Evolutionary conservation across 2,113 vertebrate species (phyloP).

Genomic region (Pterocles gutturalis): DNA sequence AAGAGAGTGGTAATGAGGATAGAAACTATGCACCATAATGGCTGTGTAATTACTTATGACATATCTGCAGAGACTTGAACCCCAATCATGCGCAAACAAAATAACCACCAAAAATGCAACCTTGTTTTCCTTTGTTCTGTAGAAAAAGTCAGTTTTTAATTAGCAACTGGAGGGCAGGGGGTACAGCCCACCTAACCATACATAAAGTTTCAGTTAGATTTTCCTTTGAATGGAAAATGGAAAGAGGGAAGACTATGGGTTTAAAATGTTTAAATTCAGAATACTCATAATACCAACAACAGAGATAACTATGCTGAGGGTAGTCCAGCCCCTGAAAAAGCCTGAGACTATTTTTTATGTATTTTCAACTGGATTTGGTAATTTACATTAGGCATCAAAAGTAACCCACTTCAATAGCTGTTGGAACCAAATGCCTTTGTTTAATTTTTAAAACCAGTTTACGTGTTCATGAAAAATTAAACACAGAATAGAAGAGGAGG

Average conservation of each 20-base stretch:
- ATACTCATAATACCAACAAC: background rate
- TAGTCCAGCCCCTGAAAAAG: background rate
- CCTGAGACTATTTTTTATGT: background rate
- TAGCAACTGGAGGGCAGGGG: background rate
- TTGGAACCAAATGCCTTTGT: background rate
- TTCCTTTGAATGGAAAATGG: background rate
- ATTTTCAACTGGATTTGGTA: background rate
- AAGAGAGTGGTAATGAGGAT: background rate
- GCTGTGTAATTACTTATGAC: background rate
- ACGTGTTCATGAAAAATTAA: conserved; percentile 45
- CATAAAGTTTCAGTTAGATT: background rate
- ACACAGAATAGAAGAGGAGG: background rate
- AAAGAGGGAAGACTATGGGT: background rate
- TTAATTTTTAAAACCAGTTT: conserved; percentile 33
- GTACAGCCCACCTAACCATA: background rate
- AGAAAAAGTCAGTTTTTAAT: background rate
- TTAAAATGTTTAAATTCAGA: background rate
- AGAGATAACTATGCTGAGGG: background rate
- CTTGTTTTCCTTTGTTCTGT: background rate
- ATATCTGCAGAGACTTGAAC: background rate
- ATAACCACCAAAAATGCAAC: background rate
- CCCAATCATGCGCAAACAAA: background rate
- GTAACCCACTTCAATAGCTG: background rate
- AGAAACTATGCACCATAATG: background rate
- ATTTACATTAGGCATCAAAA: background rate